Base-by-base conservation (phyloP, 2,113 vertebrate species). In the Gopherus flavomarginatus region DNA sequence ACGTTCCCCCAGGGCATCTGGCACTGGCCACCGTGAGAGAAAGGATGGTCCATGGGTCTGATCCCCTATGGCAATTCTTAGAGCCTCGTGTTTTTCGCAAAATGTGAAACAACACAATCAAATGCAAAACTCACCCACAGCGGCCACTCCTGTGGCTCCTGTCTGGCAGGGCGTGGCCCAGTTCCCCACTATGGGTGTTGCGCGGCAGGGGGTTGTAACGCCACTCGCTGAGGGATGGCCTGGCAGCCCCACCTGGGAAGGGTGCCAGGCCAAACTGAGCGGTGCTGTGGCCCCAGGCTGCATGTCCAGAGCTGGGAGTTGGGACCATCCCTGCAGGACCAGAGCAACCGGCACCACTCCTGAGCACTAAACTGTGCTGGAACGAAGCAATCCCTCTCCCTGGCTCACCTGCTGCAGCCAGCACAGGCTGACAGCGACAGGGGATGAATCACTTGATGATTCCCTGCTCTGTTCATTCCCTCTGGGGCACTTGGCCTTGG, bases 141-240 rank as follows among this genome's bases (percentile, higher is more conserved):
- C 3, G 2, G 35, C 35, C 35, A 17, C 31, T 69, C 35, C 62
- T n/a, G 62, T 11, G 56, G 56, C 26, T 27, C 56, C 56, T 4
- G 26, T 8, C 62, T 17, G 2, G 35, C 27, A 8, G 8, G 62
- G 31, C 14, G 8, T 8, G 62, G 62, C 62, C 31, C 35, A 35
- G 62, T 21, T 69, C 35, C 35, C 31, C 17, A 8, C 35, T n/a
- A 35, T 3, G 16, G 31, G 5, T 5, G 31, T 26, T 53, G 52
- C 3, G 21, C 8, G 6, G 21, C 6, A 1, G 9, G 62, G 62
- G 16, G 16, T n/a, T 8, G 3, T 17, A n/a, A 9, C 14, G 2
- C 29, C 62, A n/a, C 35, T 17, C 1, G 3, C 35, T 69, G 35
- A 9, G 31, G 35, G n/a, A 17, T 69, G 62, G 31, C 62, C 62